phyloP scores from a whole-genome alignment of 1,140 invertebrate species.

The Sminthurinus signatus region DNA sequence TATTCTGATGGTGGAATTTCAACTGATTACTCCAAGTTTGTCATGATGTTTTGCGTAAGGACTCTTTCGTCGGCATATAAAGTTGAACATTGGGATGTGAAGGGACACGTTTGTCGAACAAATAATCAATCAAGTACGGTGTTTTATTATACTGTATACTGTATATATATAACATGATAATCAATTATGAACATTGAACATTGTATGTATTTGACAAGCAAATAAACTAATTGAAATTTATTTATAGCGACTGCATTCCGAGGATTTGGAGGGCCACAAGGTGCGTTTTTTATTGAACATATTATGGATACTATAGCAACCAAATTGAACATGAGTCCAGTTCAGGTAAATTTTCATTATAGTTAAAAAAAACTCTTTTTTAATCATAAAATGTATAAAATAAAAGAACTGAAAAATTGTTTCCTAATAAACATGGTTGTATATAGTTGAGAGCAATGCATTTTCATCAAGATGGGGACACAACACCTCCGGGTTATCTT shows the following conservation, averaged over 20 bases:
- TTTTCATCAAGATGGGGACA: slow-evolving; percentile 68
- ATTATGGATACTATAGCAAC: slow-evolving; percentile 69
- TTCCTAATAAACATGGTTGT: too few relatives aligned
- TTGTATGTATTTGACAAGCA: too few relatives aligned
- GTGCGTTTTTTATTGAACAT: slow-evolving; percentile 72
- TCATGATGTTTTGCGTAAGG: slow-evolving; percentile 60
- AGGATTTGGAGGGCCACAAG: slow-evolving; percentile 82
- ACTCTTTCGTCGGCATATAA: slow-evolving; percentile 70
- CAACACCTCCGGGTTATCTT: slow-evolving; percentile 69
- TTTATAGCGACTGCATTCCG: too few relatives aligned
- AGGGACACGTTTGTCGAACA: slow-evolving; percentile 68
- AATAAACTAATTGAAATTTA: too few relatives aligned
- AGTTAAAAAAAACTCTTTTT: too few relatives aligned
- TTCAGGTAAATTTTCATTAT: too few relatives aligned
- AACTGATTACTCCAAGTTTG: slow-evolving; percentile 44
- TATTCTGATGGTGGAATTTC: slow-evolving; percentile 48
- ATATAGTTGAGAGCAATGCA: slow-evolving; percentile 65
- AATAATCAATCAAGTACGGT: slow-evolving; percentile 83
- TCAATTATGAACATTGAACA: too few relatives aligned
- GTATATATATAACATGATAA: too few relatives aligned
- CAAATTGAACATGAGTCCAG: too few relatives aligned
- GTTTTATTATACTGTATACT: too few relatives aligned
- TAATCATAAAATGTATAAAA: too few relatives aligned
- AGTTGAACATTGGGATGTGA: slow-evolving; percentile 60
- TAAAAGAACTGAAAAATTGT: too few relatives aligned